These are phyloP conservation scores for Cryptocheilus praepositus DNA, from an alignment of 2,888 invertebrate genomes.

Conservation along the genomic window DNA sequence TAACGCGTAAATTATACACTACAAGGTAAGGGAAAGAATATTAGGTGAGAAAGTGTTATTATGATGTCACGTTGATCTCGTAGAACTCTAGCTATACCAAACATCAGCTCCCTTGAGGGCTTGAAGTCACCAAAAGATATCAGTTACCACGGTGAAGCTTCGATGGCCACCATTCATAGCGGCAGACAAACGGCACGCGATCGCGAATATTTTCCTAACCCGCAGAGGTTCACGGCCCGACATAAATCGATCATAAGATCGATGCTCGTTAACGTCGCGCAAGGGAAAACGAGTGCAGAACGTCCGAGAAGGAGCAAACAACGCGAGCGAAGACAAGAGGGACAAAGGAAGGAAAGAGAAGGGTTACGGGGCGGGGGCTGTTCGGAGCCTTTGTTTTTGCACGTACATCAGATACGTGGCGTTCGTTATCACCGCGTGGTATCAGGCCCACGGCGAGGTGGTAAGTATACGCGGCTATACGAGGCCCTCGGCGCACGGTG, in stretches of 20 bases:
- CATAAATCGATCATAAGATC: constrained; percentile 57
- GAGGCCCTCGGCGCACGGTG: constrained; percentile 52
- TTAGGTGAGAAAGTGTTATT: too few relatives aligned
- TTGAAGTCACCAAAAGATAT: too few relatives aligned
- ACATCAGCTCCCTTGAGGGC: too few relatives aligned
- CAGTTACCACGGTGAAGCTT: not conserved
- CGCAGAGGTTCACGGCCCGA: constrained; percentile 8
- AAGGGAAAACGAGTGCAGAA: not conserved
- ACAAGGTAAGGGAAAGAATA: too few relatives aligned
- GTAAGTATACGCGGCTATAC: constrained; percentile 59
- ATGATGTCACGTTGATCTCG: too few relatives aligned
- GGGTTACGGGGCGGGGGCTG: constrained; percentile 15
- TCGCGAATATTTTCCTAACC: too few relatives aligned
- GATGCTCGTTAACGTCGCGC: constrained; percentile 56
- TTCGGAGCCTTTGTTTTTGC: constrained; percentile 67
- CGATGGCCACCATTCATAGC: not conserved
- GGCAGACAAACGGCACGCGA: too few relatives aligned
- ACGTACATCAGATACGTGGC: constrained; percentile 68
- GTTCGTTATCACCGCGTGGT: constrained; percentile 66
- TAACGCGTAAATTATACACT: too few relatives aligned
- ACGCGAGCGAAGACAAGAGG: constrained; percentile 19
- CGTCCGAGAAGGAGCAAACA: not conserved
- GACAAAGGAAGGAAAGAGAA: constrained; percentile 34
- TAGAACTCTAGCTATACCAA: too few relatives aligned
- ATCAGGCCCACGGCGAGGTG: constrained; percentile 67